Percentiles rank a stretch among this genome's conserved stretches.
phyloP scores from a whole-genome alignment of 2,113 vertebrate genomes.

The Thermophis baileyi region DNA sequence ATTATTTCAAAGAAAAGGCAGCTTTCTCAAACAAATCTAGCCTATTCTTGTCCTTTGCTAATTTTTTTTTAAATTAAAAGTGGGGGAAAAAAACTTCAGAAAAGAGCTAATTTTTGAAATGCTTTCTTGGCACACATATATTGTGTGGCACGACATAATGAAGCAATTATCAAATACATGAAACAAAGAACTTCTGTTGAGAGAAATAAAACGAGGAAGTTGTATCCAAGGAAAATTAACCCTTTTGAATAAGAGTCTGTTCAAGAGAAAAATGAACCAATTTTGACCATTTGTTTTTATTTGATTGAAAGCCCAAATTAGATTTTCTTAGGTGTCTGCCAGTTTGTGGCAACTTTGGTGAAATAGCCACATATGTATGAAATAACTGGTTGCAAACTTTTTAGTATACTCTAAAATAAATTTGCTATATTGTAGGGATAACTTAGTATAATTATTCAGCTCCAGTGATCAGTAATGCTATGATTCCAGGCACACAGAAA shows the following conservation, averaged over 20 bases:
- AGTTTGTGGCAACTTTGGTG: not conserved
- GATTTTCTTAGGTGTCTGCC: not conserved
- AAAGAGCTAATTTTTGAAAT: slow-evolving; percentile 17
- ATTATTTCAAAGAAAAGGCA: slow-evolving; percentile 1
- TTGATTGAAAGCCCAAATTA: slow-evolving; percentile 16
- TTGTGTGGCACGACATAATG: slow-evolving; percentile 26
- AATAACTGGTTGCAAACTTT: slow-evolving; percentile 4
- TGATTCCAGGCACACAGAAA: not conserved
- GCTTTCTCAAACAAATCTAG: not conserved
- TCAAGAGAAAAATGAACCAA: slow-evolving; percentile 14
- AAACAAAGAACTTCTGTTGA: slow-evolving; percentile 43
- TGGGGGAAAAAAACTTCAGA: slow-evolving; percentile 24
- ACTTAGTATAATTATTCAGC: not conserved
- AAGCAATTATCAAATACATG: slow-evolving; percentile 30
- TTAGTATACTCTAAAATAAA: not conserved
- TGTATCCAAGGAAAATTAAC: slow-evolving; percentile 46
- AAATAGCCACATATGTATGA: not conserved
- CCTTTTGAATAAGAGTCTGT: slow-evolving; percentile 23
- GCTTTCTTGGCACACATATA: not conserved
- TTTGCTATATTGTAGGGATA: not conserved
- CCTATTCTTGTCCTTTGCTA: slow-evolving; percentile 7
- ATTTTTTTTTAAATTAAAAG: not conserved
- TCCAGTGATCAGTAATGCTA: not conserved
- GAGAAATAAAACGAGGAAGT: slow-evolving; percentile 43
- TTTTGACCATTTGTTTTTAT: slow-evolving; percentile 3